Base-by-base conservation (phyloP, 2,797 vertebrate species). In the Rhynchonycteris naso region DNA sequence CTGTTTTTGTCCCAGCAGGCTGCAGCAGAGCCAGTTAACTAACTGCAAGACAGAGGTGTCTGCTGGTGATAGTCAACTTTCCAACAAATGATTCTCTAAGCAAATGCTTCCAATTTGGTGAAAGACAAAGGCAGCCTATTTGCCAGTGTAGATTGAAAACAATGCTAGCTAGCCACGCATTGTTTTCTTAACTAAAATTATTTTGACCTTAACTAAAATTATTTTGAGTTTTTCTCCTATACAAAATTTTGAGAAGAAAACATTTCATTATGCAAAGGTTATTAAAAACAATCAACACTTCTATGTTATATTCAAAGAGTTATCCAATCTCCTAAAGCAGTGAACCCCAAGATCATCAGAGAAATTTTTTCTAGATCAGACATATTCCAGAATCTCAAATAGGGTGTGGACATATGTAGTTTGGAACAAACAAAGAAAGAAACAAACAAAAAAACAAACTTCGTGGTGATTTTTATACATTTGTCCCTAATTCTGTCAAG, bases 101-200 rank as follows among this genome's bases (percentile, higher is more conserved):
- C 61, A 95, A 97, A 93, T 35, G 72, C 90, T 95, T 84, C 85
- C 84, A 91, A 4, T 97, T 85, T 86, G 74, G 33, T 86, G 69
- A 93, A 94, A 97, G 93, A 97, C 90, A 97, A 95, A 93, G 88
- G 79, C 35, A 22, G 71, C 19, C 35, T 88, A 47, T 92, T 95
- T 96, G 66, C 43, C 47, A 71, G 61, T 30, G 2, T 28, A 86
- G 66, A 69, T 30, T 83, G 63, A 88, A 92, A 79, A 84, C 74
- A 84, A 26, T 91, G 33, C 47, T 85, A 92, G 33, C 47, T 85
- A 71, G 28, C 79, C 19, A 26, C 76, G 68, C 47, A 89, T 6
- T 5, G 8, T n/a, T n/a, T n/a, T 33, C 24, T 86, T 93, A 93
- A 71, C 6, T 43, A 66, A 82, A n/a, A n/a, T n/a, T n/a, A n/a